A percentile compares a stretch with the other conserved stretches of the same genome.
phyloP scores from a whole-genome alignment of 37 sponge, comb jelly and placozoan genomes.

The Lycopodina hypogea region DNA sequence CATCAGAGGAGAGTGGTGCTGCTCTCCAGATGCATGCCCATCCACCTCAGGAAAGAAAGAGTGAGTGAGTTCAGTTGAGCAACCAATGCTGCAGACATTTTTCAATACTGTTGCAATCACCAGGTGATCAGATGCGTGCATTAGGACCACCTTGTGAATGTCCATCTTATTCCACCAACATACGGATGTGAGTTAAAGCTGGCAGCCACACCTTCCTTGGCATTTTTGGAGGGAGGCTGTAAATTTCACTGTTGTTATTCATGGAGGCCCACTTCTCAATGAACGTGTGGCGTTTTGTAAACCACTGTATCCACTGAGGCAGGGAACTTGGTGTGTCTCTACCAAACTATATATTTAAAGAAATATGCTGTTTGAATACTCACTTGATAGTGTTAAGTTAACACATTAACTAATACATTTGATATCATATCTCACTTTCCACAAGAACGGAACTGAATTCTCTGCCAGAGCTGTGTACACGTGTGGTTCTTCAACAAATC shows the following conservation, averaged over 20 bases:
- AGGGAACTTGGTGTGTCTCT: background rate
- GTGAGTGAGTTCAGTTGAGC: no score
- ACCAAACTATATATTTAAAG: background rate
- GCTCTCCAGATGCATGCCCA: no score
- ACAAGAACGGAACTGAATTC: constrained; percentile 5
- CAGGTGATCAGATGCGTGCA: no score
- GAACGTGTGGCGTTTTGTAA: background rate
- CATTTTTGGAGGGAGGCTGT: background rate
- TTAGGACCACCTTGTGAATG: no score
- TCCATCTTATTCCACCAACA: no score
- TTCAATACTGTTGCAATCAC: no score
- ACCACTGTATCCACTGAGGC: constrained; percentile 4
- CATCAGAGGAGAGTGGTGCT: no score
- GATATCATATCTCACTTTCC: constrained; percentile 9
- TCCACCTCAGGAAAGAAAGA: no score
- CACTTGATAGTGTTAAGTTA: no score
- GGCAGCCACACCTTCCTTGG: constrained; percentile 21
- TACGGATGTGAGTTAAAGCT: constrained; percentile 8
- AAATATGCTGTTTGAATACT: background rate
- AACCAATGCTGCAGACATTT: no score
- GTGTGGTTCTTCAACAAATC: background rate
- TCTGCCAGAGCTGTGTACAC: constrained; percentile 14
- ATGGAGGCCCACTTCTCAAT: constrained; percentile 32
- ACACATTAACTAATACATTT: no score
- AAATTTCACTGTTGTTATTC: background rate